These are phyloP conservation scores for Pangasianodon hypophthalmus DNA, from an alignment of 2,113 vertebrate genomes.

Conservation along the genomic window DNA sequence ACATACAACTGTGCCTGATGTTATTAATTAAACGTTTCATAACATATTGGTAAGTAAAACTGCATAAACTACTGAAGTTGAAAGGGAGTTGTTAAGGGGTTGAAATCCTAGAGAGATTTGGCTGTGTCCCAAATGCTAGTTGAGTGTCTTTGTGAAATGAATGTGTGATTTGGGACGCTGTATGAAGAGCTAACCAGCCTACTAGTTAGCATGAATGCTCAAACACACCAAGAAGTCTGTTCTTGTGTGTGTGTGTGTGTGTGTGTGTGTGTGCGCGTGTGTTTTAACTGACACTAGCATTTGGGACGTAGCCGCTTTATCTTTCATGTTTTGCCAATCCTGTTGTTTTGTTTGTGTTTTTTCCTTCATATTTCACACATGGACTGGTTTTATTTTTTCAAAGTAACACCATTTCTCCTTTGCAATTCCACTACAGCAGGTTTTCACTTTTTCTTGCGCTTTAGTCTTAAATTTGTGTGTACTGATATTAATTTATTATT, in stretches of 20 bases:
- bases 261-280: neutral
- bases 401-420: neutral
- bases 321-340: conserved; percentile 1
- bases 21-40: neutral
- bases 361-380: neutral
- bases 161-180: neutral
- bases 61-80: conserved; percentile 38
- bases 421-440: neutral
- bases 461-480: neutral
- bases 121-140: neutral
- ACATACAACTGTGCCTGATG: neutral
- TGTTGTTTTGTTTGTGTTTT: neutral
- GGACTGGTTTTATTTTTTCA: neutral
- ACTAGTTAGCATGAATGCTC: neutral
- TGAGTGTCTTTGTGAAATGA: neutral
- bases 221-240: neutral
- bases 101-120: neutral
- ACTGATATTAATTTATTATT: neutral
- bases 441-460: neutral
- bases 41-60: conserved; percentile 2
- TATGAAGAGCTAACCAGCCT: neutral
- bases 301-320: neutral
- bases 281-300: neutral
- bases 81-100: neutral
- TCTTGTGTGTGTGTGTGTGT: neutral